Base-by-base conservation (phyloP, 2,797 vertebrate genomes). In the Acestrorhynchus altus region DNA sequence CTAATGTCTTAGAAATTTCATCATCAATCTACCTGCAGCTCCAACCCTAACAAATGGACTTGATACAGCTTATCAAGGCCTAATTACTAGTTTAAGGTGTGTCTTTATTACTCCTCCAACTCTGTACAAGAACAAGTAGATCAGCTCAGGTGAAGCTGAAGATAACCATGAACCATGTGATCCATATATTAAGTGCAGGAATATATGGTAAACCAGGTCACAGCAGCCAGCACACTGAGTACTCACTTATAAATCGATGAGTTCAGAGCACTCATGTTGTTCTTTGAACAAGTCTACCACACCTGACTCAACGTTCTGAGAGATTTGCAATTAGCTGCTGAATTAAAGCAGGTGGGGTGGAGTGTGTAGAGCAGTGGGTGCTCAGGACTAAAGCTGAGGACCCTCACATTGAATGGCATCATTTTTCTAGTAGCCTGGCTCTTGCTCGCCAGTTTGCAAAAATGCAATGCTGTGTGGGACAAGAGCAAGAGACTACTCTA, bases 401-500 rank as follows among this genome's bases (percentile, higher is more conserved):
- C 46, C n/a, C 61, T 64, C 24, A 16, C n/a, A 11, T 18, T 24
- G 40, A 46, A 66, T 26, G 26, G 46, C 13, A 26, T 70, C 20
- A 10, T 54, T 31, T 71, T 54, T 72, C 20, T 61, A 66, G 40
- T 28, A 39, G 70, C 67, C 60, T 63, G 35, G 46, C 69, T 63
- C 63, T 16, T 72, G 68, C 85, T 83, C 83, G 75, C 52, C 74
- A 72, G 79, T 80, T 61, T 65, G 78, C 80, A 82, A 82, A 24
- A 72, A 85, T 72, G 70, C 79, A 83, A 84, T 86, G 87, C 86
- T 75, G 81, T 82, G 77, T 75, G 73, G 83, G 86, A 65, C 60
- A 83, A 82, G 79, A 84, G 79, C 85, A 83, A 56, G 66, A 87
- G 85, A 90, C 84, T 81, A 40, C 76, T 86, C 86, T 81, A 84